A percentile compares a stretch with the other conserved stretches of the same genome.
Conservation (phyloP, 2,797 vertebrate species). For the Melanotaenia parkinsoni region DNA sequence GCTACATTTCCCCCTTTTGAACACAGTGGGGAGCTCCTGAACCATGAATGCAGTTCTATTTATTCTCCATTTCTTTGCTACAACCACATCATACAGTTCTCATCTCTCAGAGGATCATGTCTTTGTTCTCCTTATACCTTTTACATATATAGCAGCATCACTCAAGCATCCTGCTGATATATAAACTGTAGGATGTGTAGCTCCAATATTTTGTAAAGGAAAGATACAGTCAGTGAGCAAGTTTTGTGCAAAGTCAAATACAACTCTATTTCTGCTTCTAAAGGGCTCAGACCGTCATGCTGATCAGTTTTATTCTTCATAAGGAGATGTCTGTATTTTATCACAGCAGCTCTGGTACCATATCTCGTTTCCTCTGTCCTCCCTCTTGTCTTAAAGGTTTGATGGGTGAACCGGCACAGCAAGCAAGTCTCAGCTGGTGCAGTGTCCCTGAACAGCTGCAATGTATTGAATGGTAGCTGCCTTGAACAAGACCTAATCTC, state of each 20-base stretch:
- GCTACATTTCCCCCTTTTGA: conserved; percentile 23
- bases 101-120: conserved; percentile 29
- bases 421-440: conserved; percentile 41
- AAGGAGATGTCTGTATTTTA: conserved; percentile 32
- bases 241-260: not conserved
- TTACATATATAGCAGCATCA: conserved; percentile 21
- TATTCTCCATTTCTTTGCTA: not conserved
- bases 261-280: not conserved
- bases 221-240: not conserved
- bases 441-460: conserved; percentile 47
- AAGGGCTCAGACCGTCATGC: conserved; percentile 1
- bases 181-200: conserved; percentile 4
- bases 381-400: conserved; percentile 41
- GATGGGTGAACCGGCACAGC: conserved; percentile 47
- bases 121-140: conserved; percentile 26
- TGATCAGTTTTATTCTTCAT: conserved; percentile 25
- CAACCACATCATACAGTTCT: not conserved
- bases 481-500: conserved; percentile 55
- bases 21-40: conserved; percentile 74
- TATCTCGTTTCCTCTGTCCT: not conserved
- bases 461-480: conserved; percentile 47
- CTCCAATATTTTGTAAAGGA: not conserved
- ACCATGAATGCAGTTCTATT: conserved; percentile 38
- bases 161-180: not conserved
- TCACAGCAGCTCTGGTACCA: conserved; percentile 25